phyloP scores from a whole-genome alignment of 2,113 vertebrate genomes.

The Chaetorhynchus papuensis region DNA sequence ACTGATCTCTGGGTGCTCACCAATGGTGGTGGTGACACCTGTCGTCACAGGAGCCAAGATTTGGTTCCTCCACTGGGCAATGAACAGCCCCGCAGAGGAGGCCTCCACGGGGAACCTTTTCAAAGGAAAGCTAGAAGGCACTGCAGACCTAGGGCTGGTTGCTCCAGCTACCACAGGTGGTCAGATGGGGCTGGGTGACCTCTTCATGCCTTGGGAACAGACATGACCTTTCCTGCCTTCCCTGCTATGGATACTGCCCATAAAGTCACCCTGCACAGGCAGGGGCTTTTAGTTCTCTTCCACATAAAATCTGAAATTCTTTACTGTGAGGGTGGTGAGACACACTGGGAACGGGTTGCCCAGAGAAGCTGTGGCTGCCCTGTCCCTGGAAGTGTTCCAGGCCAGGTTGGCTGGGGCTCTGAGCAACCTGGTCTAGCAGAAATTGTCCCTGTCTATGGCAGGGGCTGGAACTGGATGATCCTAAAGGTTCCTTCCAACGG shows the following conservation, averaged over 20 bases:
- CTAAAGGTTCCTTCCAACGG: not conserved
- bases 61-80: not conserved
- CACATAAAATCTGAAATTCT: not conserved
- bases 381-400: not conserved
- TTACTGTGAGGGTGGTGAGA: not conserved
- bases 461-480: not conserved
- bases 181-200: not conserved
- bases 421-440: not conserved
- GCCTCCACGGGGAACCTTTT: not conserved
- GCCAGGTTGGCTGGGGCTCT: not conserved
- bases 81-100: not conserved
- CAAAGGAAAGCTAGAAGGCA: not conserved
- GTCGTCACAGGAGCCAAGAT: not conserved
- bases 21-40: not conserved
- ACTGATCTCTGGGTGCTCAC: not conserved
- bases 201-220: not conserved
- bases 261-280: not conserved
- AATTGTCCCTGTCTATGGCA: not conserved
- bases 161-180: not conserved
- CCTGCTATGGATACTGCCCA: not conserved
- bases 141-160: not conserved
- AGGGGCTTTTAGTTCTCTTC: not conserved
- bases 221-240: not conserved
- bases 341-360: not conserved
- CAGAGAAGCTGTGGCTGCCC: not conserved